Percentiles rank a stretch among this genome's conserved stretches.
Conservation (phyloP, 64 coral and sea anemone species). For the Montipora efflorescens region DNA sequence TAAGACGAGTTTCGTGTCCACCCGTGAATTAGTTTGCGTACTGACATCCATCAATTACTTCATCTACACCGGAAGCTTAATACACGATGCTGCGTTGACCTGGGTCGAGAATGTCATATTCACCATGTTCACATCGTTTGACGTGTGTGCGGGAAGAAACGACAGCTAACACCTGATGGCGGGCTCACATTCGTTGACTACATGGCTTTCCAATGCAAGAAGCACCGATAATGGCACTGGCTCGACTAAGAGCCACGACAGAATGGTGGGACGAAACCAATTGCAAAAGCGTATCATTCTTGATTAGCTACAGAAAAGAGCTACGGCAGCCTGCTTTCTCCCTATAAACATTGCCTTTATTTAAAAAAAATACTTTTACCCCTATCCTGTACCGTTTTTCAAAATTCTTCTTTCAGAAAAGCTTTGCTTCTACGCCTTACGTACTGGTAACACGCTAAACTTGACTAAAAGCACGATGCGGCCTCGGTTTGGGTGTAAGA, state of each 20-base stretch:
- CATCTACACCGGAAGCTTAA: too few relatives aligned
- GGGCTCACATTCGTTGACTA: constrained; percentile 67
- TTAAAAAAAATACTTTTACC: too few relatives aligned
- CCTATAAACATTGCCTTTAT: too few relatives aligned
- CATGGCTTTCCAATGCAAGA: constrained; percentile 62
- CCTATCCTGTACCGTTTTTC: too few relatives aligned
- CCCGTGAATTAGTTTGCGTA: too few relatives aligned
- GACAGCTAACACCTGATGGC: constrained; percentile 69
- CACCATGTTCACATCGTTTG: constrained; percentile 23
- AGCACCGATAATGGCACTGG: background rate
- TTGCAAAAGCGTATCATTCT: background rate
- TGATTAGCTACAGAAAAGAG: background rate
- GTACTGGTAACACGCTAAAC: constrained; percentile 44
- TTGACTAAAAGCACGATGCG: constrained; percentile 37
- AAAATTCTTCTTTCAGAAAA: background rate
- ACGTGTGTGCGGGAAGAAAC: constrained; percentile 65
- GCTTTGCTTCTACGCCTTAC: background rate
- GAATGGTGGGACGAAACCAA: too few relatives aligned
- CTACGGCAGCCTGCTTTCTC: too few relatives aligned
- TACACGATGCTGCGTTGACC: too few relatives aligned
- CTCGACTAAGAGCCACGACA: too few relatives aligned
- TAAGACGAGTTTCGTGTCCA: too few relatives aligned
- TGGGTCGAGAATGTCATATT: too few relatives aligned
- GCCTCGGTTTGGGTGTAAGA: constrained; percentile 64
- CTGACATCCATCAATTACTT: too few relatives aligned